Conservation (phyloP, 2,888 invertebrate species). For the Conus canariensis region DNA sequence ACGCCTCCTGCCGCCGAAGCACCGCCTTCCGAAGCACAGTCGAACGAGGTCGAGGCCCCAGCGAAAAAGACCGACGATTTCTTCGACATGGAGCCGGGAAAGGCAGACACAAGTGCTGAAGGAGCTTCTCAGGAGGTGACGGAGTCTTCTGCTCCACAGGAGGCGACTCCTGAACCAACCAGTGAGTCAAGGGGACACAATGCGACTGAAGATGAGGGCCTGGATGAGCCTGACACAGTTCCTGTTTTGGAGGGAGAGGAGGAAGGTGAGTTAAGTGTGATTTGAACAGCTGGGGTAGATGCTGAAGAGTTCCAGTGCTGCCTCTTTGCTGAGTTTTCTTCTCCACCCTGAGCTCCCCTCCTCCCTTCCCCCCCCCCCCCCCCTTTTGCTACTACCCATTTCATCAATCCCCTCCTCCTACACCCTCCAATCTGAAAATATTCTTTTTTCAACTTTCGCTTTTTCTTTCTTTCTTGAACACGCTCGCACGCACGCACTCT, state of each 20-base stretch:
- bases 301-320: background rate
- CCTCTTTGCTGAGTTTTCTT: background rate
- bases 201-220: background rate
- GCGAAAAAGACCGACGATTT: background rate
- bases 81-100: constrained; percentile 3
- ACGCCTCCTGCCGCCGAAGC: background rate
- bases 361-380: no score
- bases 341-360: no score
- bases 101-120: background rate
- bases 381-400: no score
- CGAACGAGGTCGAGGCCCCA: background rate
- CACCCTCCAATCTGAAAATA: no score
- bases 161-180: background rate
- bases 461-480: no score
- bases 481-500: no score
- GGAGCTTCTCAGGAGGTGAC: background rate
- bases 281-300: no score
- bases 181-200: background rate
- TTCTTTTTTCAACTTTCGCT: no score
- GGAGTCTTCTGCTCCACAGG: background rate
- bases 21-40: background rate
- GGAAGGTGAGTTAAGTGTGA: background rate
- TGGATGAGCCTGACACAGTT: background rate
- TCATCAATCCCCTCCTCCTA: no score
- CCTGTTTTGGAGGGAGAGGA: background rate